A percentile compares a stretch with the other conserved stretches of the same genome.
Conservation (phyloP, 2,888 invertebrate species). For the Drosophila dives region DNA sequence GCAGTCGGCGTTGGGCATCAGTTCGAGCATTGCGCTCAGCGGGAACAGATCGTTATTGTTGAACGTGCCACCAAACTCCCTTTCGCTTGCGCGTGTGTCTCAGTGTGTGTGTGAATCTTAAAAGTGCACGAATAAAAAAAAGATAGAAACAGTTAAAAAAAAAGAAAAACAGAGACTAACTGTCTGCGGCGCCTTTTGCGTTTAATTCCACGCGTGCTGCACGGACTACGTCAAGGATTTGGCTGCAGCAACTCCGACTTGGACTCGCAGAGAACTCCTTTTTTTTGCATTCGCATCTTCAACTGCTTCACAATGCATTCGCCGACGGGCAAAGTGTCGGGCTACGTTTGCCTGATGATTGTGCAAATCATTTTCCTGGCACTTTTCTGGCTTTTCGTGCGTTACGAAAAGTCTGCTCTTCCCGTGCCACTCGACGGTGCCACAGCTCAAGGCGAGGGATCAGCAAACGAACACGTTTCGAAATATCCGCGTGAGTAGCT, state of each 20-base stretch:
- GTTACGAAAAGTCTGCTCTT: conserved; percentile 84
- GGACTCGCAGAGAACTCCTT: conserved; percentile 15
- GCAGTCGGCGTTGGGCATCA: conserved; percentile 62
- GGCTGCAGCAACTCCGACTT: conserved; percentile 35
- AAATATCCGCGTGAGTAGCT: conserved; percentile 85
- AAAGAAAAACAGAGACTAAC: conserved; percentile 9
- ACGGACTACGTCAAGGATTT: conserved; percentile 64
- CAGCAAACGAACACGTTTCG: conserved; percentile 83
- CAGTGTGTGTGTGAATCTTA: conserved; percentile 23
- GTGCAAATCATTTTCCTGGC: conserved; percentile 86
- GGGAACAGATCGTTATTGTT: conserved; percentile 63
- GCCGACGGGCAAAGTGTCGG: conserved; percentile 81
- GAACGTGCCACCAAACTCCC: background rate
- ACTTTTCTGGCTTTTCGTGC: conserved; percentile 86
- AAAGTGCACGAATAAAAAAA: conserved; percentile 49
- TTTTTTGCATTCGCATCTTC: conserved; percentile 7
- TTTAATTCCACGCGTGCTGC: conserved; percentile 75
- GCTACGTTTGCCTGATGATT: conserved; percentile 85
- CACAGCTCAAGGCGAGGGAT: conserved; percentile 76
- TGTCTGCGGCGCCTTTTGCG: conserved; percentile 61
- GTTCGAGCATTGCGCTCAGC: conserved; percentile 73
- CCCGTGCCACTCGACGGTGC: conserved; percentile 64
- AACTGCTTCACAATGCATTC: conserved; percentile 80
- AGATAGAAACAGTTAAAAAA: conserved; percentile 1
- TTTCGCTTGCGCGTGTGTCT: conserved; percentile 6